Evolutionary conservation across 2,888 invertebrate genomes (phyloP).

Genomic region (Lithosia quadra): DNA sequence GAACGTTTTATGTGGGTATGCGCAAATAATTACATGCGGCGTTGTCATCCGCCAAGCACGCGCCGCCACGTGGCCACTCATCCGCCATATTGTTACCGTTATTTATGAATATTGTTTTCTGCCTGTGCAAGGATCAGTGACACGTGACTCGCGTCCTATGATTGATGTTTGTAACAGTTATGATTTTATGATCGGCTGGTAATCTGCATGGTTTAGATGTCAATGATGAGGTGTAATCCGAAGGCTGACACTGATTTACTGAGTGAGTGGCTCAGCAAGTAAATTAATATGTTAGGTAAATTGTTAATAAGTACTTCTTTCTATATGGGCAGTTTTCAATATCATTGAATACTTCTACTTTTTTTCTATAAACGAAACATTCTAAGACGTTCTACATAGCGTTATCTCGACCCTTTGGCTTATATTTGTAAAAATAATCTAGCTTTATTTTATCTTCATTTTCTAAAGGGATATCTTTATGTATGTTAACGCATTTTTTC

Average conservation of each 20-base stretch:
- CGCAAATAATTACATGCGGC: conserved; percentile 80
- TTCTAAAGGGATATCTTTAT: too few relatives aligned
- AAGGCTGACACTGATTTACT: conserved; percentile 6
- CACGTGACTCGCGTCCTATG: conserved; percentile 66
- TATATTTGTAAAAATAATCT: too few relatives aligned
- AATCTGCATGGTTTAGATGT: conserved; percentile 45
- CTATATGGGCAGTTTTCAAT: too few relatives aligned
- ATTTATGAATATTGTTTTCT: conserved; percentile 84
- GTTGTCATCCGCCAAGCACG: conserved; percentile 59
- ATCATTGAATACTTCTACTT: too few relatives aligned
- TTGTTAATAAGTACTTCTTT: neutral
- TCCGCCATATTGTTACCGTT: conserved; percentile 73
- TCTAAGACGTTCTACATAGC: too few relatives aligned
- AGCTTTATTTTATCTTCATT: too few relatives aligned
- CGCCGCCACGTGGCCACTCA: conserved; percentile 67
- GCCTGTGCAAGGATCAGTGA: conserved; percentile 63
- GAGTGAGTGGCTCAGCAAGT: conserved; percentile 5
- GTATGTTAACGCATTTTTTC: too few relatives aligned
- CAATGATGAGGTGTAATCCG: conserved; percentile 44
- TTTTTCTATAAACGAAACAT: too few relatives aligned
- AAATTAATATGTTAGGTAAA: neutral
- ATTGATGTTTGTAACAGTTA: conserved; percentile 65
- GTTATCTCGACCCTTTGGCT: too few relatives aligned
- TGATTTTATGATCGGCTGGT: conserved; percentile 62
- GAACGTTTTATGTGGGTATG: conserved; percentile 63